Evolutionary conservation across 1,140 invertebrate genomes (phyloP), one percentile per base, ranked within the genome.

Genomic region (Contarinia nasturtii): DNA sequence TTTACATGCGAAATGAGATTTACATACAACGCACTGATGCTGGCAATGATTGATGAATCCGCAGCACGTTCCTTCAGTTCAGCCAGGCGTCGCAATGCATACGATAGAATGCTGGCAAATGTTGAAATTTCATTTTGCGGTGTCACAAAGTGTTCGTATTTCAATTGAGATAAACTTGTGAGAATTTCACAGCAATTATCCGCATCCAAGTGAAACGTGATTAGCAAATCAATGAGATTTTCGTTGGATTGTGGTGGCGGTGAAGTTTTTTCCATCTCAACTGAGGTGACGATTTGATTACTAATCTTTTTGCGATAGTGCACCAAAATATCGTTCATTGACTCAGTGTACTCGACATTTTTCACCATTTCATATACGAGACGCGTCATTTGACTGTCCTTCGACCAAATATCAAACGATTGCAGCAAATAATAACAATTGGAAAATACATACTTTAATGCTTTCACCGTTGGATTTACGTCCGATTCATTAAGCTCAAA

Each of bases 371-470:
- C 27, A 27, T 27, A 27, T 10, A 27, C 27, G 27, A 27, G 10
- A 3, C 27, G 27, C 10, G 27, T 27, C 4, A 27, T 27, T 27
- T 27, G 27, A 27, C 27, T 27, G 49, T 48, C 12, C 12, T 37
- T 27, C 44, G 12, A 14, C 11, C 20, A 15, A 49, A 57, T 11
- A 15, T 56, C 51, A 1, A 53, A 58, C 2, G 53, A 50, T 14
- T 53, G 51, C 45, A 63, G 38, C 15, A 53, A 49, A n/a, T 52
- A 52, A 7, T 59, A 45, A 1, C 54, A 52, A 2, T 54, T 54
- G 21, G 37, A 51, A 37, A 51, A 63, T 15, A 64, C 55, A 36
- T 61, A 64, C 48, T 62, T 57, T 21, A 63, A 14, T 12, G 59
- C 38, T 14, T 48, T 20, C 7, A 21, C 18, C 3, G 18, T 18